These are phyloP conservation scores for Sinella curviseta DNA, from an alignment of 1,140 invertebrate genomes.

Conservation along the genomic window DNA sequence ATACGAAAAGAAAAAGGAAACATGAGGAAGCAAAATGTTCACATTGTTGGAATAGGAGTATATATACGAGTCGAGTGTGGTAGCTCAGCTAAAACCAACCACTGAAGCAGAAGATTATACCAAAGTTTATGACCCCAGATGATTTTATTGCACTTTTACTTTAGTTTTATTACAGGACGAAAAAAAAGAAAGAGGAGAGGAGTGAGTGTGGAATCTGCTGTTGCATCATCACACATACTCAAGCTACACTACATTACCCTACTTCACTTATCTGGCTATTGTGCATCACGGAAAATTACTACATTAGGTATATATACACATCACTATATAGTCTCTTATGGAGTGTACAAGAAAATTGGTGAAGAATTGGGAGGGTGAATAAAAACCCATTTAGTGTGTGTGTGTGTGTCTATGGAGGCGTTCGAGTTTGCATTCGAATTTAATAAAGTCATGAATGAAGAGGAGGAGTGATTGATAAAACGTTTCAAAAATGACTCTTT, in stretches of 20 bases:
- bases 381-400: background rate
- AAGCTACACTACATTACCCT: background rate
- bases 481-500: no score
- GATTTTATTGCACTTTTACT: conserved; percentile 43
- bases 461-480: background rate
- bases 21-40: no score
- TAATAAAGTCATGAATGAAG: conserved; percentile 4
- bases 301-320: no score
- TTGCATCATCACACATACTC: background rate
- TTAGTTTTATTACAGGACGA: conserved; percentile 32
- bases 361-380: background rate
- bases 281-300: background rate
- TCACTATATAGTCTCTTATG: no score
- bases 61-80: background rate
- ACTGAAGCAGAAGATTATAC: conserved; percentile 26
- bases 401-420: no score
- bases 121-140: conserved; percentile 35
- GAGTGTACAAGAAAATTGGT: no score
- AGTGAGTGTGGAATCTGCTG: background rate
- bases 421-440: background rate
- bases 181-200: background rate
- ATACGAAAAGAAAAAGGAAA: no score
- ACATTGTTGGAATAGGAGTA: no score
- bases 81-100: conserved; percentile 17
- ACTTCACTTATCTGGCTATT: background rate